Base-by-base conservation (phyloP, 2,113 vertebrate genomes). In the Casuarius casuarius region DNA sequence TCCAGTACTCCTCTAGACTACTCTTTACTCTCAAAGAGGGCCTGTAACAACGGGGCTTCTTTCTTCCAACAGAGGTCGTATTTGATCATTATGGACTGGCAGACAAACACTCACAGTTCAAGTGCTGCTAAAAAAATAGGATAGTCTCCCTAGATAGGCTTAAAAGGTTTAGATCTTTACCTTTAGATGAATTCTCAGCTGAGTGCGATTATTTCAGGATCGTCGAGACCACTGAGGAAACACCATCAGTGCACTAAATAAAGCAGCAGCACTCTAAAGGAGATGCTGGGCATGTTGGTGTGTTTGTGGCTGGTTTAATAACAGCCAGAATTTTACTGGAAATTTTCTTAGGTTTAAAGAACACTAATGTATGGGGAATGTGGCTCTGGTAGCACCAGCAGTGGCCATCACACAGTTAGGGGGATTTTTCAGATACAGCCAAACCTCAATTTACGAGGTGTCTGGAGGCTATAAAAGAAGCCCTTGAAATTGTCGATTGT, bases 251-350 rank as follows among this genome's bases (percentile, higher is more conserved):
- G 58, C 31, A 63, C 54, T 38, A 38, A 82, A n/a, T 79, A 48
- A 85, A 95, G 81, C 7, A 91, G 67, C 77, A 90, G 90, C 71
- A 93, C 62, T 51, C 92, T 71, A 56, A 80, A 95, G 95, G 95
- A 96, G 95, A 96, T 94, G 92, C 88, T 75, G 92, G 79, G 33
- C 67, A 77, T 23, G n/a, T 93, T 85, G 94, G 23, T 77, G 75
- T 92, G 85, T 67, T 59, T 90, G 92, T 92, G 88, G 95, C 83
- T 94, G 72, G 75, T 48, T 90, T 95, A 80, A 86, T 81, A 96
- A 66, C 21, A 15, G 88, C 71, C 92, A 93, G 13, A 22, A 7
- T 67, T 81, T 96, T 96, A 96, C 96, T 95, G 95, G 96, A 97
- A 97, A 90, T 58, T 74, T 86, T 92, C 78, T 77, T 86, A 56